A percentile compares a stretch with the other conserved stretches of the same genome.
phyloP scores from a whole-genome alignment of 2,797 vertebrate genomes.

The Oryzias sinensis region DNA sequence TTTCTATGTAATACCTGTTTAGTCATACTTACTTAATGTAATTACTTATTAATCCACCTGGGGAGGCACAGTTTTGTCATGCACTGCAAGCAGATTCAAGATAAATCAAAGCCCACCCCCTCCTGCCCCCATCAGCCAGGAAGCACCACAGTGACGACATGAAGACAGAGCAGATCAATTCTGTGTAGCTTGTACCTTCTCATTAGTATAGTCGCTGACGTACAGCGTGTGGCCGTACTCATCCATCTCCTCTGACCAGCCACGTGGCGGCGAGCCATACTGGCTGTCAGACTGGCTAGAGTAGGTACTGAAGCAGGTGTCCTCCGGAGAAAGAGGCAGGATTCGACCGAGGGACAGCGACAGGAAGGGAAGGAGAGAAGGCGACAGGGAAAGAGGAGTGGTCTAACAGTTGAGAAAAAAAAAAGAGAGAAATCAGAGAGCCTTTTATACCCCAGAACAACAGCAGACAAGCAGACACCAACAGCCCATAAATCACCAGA shows the following conservation, averaged over 20 bases:
- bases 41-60: neutral
- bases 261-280: slow-evolving; percentile 91
- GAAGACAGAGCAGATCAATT: neutral
- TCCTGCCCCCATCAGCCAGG: slow-evolving; percentile 4
- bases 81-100: too few species aligned
- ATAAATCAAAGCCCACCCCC: slow-evolving; percentile 2
- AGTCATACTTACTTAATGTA: neutral
- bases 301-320: slow-evolving; percentile 90
- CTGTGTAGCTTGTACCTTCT: slow-evolving; percentile 84
- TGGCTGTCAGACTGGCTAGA: slow-evolving; percentile 96
- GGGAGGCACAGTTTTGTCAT: neutral
- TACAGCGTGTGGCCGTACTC: slow-evolving; percentile 94
- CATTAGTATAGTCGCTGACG: slow-evolving; percentile 92
- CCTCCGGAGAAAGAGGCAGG: slow-evolving; percentile 91
- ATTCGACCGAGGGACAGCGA: slow-evolving; percentile 68
- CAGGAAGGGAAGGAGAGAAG: slow-evolving; percentile 60
- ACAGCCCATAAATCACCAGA: slow-evolving; percentile 19
- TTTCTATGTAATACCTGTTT: too few species aligned
- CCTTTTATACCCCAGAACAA: slow-evolving; percentile 42
- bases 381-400: slow-evolving; percentile 61
- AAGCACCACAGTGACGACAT: slow-evolving; percentile 12
- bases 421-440: slow-evolving; percentile 9
- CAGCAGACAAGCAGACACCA: slow-evolving; percentile 32
- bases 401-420: slow-evolving; percentile 54
- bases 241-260: slow-evolving; percentile 97